Evolutionary conservation across 2,888 invertebrate genomes (phyloP).

Genomic region (Beris chalybata): DNA sequence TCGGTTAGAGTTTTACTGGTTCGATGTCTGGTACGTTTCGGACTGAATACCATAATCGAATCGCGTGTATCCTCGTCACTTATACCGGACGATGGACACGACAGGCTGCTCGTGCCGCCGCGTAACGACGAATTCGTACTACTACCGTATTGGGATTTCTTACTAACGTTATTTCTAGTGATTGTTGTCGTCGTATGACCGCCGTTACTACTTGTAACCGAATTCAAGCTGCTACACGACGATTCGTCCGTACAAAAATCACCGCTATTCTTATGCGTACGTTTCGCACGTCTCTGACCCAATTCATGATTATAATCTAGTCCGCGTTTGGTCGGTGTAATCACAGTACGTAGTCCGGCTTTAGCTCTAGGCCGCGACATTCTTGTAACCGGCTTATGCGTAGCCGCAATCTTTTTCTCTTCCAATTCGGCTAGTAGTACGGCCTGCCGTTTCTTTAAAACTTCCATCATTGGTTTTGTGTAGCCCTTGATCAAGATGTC

Average conservation of each 20-base stretch:
- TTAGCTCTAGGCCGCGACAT: constrained; percentile 33
- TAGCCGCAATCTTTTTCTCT: constrained; percentile 17
- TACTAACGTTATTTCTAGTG: constrained; percentile 13
- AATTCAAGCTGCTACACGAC: constrained; percentile 42
- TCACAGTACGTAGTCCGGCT: constrained; percentile 38
- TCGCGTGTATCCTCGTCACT: constrained; percentile 41
- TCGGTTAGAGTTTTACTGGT: background rate
- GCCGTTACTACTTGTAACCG: constrained; percentile 39
- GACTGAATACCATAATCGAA: constrained; percentile 38
- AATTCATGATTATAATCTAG: constrained; percentile 36
- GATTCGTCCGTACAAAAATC: constrained; percentile 40
- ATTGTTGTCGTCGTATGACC: background rate
- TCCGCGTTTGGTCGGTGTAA: constrained; percentile 39
- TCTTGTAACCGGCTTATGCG: constrained; percentile 15
- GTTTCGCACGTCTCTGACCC: constrained; percentile 34
- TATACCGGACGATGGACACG: constrained; percentile 30
- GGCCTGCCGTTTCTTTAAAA: constrained; percentile 38
- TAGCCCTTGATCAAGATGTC: constrained; percentile 41
- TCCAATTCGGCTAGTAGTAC: constrained; percentile 17
- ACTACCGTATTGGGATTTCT: constrained; percentile 53
- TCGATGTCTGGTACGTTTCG: constrained; percentile 49
- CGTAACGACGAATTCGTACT: constrained; percentile 64
- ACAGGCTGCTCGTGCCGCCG: constrained; percentile 26
- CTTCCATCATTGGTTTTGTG: constrained; percentile 43
- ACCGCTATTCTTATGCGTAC: constrained; percentile 38